Percentiles rank a stretch among this genome's conserved stretches.
These are phyloP conservation scores for Falco biarmicus DNA, from an alignment of 2,797 vertebrate species.

Conservation along the genomic window DNA sequence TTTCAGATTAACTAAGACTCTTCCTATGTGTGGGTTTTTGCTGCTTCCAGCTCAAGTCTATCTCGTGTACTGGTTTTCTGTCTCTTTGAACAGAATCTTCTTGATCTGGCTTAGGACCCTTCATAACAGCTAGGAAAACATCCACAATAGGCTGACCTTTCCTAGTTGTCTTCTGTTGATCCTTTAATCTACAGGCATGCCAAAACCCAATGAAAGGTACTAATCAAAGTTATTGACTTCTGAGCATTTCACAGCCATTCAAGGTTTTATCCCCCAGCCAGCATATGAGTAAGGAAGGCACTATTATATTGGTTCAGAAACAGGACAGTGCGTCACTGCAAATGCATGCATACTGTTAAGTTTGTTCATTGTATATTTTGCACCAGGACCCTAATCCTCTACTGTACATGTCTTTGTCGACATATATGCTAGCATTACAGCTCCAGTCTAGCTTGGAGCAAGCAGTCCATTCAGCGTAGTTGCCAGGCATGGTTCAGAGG, in stretches of 20 bases:
- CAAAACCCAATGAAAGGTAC: not conserved
- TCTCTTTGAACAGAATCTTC: not conserved
- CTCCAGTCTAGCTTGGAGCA: not conserved
- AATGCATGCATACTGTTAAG: not conserved
- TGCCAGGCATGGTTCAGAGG: not conserved
- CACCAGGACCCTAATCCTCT: not conserved
- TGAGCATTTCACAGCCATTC: not conserved
- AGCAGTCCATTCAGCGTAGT: not conserved
- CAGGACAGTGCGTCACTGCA: not conserved
- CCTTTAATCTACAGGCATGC: not conserved
- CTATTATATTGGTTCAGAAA: not conserved
- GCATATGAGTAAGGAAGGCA: not conserved
- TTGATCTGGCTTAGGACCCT: not conserved
- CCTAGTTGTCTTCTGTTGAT: not conserved
- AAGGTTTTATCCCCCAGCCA: not conserved
- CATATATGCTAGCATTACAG: not conserved
- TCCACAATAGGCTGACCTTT: not conserved
- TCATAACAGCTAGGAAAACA: not conserved
- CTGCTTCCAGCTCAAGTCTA: not conserved
- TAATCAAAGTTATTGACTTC: not conserved
- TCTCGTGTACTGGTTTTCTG: not conserved
- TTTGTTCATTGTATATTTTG: not conserved
- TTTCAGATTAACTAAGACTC: not conserved
- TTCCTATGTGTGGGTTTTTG: not conserved
- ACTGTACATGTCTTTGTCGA: not conserved